phyloP scores from a whole-genome alignment of 2,113 vertebrate species.

The Nannospalax galili region DNA sequence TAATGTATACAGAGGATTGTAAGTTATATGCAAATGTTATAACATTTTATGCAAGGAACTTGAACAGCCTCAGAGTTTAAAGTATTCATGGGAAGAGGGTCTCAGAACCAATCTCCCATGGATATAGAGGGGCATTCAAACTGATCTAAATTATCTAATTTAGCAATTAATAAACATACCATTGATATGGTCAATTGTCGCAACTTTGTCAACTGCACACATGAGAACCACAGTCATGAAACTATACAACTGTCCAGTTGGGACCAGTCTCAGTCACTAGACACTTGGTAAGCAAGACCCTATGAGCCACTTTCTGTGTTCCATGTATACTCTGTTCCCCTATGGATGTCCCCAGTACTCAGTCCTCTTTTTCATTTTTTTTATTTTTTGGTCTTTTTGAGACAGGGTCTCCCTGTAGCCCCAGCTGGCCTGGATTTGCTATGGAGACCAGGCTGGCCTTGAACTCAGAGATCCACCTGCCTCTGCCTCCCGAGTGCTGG shows the following conservation, averaged over 20 bases:
- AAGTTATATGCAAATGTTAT: not conserved
- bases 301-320: accelerated
- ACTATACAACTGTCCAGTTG: not conserved
- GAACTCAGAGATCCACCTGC: no score
- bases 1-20: not conserved
- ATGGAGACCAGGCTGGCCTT: no score
- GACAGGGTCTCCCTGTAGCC: no score
- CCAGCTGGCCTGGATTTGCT: no score
- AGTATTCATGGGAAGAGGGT: not conserved
- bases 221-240: not conserved
- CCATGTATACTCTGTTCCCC: not conserved
- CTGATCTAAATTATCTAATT: not conserved
- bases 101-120: not conserved
- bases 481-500: no score
- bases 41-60: not conserved
- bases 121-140: not conserved
- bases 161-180: not conserved
- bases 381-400: no score
- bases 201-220: not conserved
- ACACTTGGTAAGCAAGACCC: not conserved
- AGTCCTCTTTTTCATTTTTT: no score
- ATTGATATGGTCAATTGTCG: not conserved
- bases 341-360: not conserved
- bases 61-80: not conserved
- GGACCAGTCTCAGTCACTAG: not conserved